Evolutionary conservation across 2,888 invertebrate genomes (phyloP).

Genomic region (Cacoxenus indagator): DNA sequence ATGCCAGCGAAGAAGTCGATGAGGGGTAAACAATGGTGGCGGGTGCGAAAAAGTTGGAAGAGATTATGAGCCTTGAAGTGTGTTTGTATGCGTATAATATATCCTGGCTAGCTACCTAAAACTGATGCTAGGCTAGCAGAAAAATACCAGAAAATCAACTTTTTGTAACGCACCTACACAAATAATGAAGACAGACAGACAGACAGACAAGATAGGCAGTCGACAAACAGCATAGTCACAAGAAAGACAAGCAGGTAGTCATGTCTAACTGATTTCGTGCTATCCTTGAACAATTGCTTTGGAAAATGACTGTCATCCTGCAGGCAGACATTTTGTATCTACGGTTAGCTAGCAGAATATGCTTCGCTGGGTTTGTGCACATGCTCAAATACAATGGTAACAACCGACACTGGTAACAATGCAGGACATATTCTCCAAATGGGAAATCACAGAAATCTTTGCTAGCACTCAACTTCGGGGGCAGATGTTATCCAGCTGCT

Average conservation of each 20-base stretch:
- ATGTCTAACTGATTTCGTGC: not conserved
- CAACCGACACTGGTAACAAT: conserved; percentile 23
- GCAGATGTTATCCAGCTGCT: conserved; percentile 48
- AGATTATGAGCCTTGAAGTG: not conserved
- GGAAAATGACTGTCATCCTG: not conserved
- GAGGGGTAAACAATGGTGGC: too few species aligned
- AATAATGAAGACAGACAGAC: not conserved
- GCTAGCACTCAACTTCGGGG: conserved; percentile 32
- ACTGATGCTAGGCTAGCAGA: conserved; percentile 23
- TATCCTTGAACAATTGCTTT: conserved; percentile 3
- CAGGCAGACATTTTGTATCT: not conserved
- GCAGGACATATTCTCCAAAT: conserved; percentile 37
- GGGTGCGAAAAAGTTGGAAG: not conserved
- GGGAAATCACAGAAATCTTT: conserved; percentile 48
- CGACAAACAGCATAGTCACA: too few species aligned
- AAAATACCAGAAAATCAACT: not conserved
- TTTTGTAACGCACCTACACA: conserved; percentile 1
- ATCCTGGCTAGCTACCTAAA: conserved; percentile 39
- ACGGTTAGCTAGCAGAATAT: conserved; percentile 17
- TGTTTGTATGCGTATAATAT: not conserved
- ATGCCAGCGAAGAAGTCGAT: not conserved
- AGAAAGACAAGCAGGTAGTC: not conserved
- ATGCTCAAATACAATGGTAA: conserved; percentile 35
- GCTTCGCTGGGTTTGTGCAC: conserved; percentile 17
- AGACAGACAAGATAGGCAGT: not conserved